A percentile compares a stretch with the other conserved stretches of the same genome.
phyloP scores from a whole-genome alignment of 1,140 invertebrate genomes.

The Drosophila biarmipes region DNA sequence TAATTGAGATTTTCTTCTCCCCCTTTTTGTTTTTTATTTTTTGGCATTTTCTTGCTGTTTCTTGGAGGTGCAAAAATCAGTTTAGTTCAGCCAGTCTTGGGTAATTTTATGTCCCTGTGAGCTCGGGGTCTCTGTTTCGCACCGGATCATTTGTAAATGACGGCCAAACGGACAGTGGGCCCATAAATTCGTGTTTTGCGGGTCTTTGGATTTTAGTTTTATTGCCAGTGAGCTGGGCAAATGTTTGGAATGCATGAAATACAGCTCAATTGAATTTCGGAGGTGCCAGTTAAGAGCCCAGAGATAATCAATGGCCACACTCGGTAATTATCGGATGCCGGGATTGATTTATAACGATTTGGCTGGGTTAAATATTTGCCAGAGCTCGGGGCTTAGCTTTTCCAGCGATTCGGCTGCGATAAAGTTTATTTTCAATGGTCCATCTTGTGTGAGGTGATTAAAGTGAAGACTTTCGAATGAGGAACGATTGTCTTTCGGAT shows the following conservation, averaged over 20 bases:
- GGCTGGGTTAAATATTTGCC: constrained; percentile 26
- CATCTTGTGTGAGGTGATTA: not conserved
- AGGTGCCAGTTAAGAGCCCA: constrained; percentile 31
- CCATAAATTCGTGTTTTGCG: constrained; percentile 28
- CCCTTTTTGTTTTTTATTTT: constrained; percentile 3
- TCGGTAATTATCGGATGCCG: constrained; percentile 31
- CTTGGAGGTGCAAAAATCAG: constrained; percentile 59
- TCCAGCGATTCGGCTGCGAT: not conserved
- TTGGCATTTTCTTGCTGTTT: not conserved
- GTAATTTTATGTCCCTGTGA: constrained; percentile 37
- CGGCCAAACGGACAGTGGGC: constrained; percentile 6
- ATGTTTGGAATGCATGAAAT: constrained; percentile 52
- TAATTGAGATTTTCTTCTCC: constrained; percentile 64
- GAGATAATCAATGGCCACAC: constrained; percentile 25
- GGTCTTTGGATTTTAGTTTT: constrained; percentile 21
- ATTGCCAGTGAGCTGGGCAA: constrained; percentile 30
- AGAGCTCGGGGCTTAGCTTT: not conserved
- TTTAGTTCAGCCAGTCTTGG: constrained; percentile 23
- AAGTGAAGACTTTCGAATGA: not conserved
- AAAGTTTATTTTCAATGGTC: not conserved
- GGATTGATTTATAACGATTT: constrained; percentile 28
- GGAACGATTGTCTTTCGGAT: not conserved
- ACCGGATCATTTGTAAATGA: constrained; percentile 32
- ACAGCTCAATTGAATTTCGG: constrained; percentile 43
- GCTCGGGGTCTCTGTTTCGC: not conserved